Percentiles rank a stretch among this genome's conserved stretches.
These are phyloP conservation scores for Troides aeacus DNA, from an alignment of 2,888 invertebrate genomes.

Conservation along the genomic window DNA sequence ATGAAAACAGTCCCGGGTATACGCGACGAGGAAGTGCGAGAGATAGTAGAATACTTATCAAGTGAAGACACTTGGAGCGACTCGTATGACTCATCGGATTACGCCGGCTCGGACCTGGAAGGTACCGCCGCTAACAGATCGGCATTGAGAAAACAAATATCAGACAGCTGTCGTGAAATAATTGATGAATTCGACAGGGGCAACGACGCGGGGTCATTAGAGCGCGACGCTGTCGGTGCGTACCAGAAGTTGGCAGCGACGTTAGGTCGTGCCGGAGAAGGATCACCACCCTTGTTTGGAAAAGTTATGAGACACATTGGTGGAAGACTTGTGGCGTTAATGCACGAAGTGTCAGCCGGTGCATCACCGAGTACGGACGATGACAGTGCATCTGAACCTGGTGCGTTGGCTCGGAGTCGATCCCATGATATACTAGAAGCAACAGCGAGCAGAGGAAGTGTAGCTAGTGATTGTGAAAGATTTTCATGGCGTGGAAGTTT, in stretches of 20 bases:
- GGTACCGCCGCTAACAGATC: constrained; percentile 83
- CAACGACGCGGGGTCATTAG: constrained; percentile 81
- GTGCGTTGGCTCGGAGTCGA: constrained; percentile 86
- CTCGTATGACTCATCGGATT: constrained; percentile 95
- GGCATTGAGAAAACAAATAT: constrained; percentile 90
- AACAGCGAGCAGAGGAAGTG: constrained; percentile 80
- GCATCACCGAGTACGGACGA: constrained; percentile 87
- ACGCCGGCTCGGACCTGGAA: constrained; percentile 93
- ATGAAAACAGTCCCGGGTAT: constrained; percentile 97
- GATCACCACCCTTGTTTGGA: constrained; percentile 91
- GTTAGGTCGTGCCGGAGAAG: constrained; percentile 85
- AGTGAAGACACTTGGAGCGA: constrained; percentile 97
- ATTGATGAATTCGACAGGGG: constrained; percentile 91
- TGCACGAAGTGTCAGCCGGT: constrained; percentile 94
- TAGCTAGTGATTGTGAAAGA: constrained; percentile 92
- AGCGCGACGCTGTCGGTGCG: constrained; percentile 90
- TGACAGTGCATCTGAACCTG: constrained; percentile 85
- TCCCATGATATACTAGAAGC: constrained; percentile 90
- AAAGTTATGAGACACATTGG: constrained; percentile 97
- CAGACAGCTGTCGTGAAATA: constrained; percentile 92
- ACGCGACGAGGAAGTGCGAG: constrained; percentile 92
- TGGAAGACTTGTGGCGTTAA: constrained; percentile 90
- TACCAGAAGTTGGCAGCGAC: constrained; percentile 92
- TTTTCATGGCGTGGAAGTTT: constrained; percentile 96
- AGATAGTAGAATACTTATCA: constrained; percentile 94